Evolutionary conservation across 1,140 invertebrate species (phyloP).

Genomic region (Lucilia sericata): DNA sequence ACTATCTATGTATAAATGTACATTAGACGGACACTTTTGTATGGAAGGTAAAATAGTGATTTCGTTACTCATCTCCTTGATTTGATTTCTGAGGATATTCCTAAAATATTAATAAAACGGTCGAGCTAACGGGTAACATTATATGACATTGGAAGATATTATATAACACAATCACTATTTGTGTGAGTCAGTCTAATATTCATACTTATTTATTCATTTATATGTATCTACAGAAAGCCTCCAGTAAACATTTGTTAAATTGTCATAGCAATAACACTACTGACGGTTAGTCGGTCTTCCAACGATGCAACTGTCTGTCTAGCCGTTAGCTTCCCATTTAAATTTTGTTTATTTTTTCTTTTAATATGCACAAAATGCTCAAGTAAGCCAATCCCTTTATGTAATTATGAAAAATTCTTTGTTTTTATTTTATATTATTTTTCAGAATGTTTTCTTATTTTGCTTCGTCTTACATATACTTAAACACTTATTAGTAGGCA

Average conservation of each 20-base stretch:
- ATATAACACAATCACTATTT: no score
- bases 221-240: not conserved
- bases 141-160: no score
- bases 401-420: slow-evolving; percentile 31
- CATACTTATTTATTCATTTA: not conserved
- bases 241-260: no score
- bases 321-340: not conserved
- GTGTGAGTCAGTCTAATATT: not conserved
- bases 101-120: no score
- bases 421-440: not conserved
- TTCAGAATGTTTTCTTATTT: slow-evolving; percentile 15
- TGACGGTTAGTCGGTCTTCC: not conserved
- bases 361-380: slow-evolving; percentile 12
- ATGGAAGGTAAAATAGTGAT: no score
- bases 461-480: not conserved
- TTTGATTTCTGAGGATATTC: no score
- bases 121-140: no score
- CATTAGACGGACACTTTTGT: no score
- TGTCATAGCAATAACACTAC: no score
- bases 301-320: not conserved
- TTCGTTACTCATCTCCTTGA: no score
- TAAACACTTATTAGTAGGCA: not conserved
- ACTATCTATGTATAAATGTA: no score
- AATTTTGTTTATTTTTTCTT: slow-evolving; percentile 2
- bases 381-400: slow-evolving; percentile 42